Percentiles rank a stretch among this genome's conserved stretches.
Evolutionary conservation across 2,797 vertebrate species (phyloP).

Genomic region (Pipistrellus nathusii): DNA sequence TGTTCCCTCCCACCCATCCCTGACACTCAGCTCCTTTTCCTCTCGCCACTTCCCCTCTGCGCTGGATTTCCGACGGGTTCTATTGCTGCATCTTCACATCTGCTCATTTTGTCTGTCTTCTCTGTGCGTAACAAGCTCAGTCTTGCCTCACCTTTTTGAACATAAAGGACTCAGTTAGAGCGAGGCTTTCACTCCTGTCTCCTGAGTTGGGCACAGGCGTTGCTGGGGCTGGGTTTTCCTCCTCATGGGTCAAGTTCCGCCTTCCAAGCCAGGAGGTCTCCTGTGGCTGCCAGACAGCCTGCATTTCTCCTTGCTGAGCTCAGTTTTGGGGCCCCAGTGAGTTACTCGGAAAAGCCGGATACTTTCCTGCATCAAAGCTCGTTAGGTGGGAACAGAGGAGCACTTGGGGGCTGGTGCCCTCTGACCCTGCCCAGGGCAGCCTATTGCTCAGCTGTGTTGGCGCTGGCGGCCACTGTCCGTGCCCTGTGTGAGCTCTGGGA

Average conservation of each 20-base stretch:
- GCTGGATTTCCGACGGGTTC: neutral
- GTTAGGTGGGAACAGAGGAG: neutral
- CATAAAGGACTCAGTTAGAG: rapidly evolving
- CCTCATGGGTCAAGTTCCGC: rapidly evolving
- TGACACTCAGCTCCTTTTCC: rapidly evolving
- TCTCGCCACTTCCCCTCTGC: rapidly evolving
- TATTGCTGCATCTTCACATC: neutral
- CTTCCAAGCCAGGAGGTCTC: neutral
- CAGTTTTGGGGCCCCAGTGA: neutral
- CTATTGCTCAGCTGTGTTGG: rapidly evolving
- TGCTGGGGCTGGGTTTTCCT: neutral
- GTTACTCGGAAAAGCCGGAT: neutral
- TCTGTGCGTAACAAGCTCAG: rapidly evolving
- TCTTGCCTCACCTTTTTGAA: neutral
- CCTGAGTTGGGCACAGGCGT: rapidly evolving
- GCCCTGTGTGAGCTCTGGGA: neutral
- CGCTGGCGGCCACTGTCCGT: neutral
- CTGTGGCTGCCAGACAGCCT: neutral
- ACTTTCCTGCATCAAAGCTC: neutral
- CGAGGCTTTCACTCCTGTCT: rapidly evolving
- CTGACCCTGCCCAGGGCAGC: neutral
- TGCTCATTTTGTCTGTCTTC: neutral
- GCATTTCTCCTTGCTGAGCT: neutral
- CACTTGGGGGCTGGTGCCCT: neutral
- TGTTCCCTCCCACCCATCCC: rapidly evolving